A percentile compares a stretch with the other conserved stretches of the same genome.
These are phyloP conservation scores for Hydra vulgaris DNA, from an alignment of 30 jellyfish, hydroid and myxozoan species.

Conservation along the genomic window DNA sequence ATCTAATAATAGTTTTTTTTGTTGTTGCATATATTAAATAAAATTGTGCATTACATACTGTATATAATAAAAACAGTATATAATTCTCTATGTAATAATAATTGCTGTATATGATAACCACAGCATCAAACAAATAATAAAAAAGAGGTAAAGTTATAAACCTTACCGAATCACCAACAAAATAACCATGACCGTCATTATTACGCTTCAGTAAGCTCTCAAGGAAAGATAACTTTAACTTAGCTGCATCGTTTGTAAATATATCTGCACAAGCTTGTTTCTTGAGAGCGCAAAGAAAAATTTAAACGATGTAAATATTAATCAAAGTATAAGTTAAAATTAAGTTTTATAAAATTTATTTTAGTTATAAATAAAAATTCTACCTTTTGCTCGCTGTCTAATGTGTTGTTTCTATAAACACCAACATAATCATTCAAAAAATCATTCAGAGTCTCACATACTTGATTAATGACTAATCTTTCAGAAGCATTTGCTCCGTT, in stretches of 20 bases:
- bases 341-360: background rate
- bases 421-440: background rate
- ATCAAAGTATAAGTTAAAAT: too few relatives aligned
- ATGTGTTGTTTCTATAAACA: background rate
- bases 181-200: conserved; percentile 13
- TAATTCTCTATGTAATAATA: too few relatives aligned
- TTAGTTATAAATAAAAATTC: too few relatives aligned
- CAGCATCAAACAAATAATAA: too few relatives aligned
- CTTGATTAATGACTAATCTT: background rate
- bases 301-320: too few relatives aligned
- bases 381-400: background rate
- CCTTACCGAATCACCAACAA: conserved; percentile 29
- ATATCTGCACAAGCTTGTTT: background rate
- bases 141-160: too few relatives aligned
- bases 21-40: too few relatives aligned
- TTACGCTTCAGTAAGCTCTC: conserved; percentile 11
- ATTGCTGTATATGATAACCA: too few relatives aligned
- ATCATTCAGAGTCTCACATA: background rate
- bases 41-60: too few relatives aligned
- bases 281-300: too few relatives aligned
- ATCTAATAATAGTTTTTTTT: too few relatives aligned
- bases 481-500: background rate
- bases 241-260: background rate
- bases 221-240: background rate
- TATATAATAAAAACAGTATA: too few relatives aligned